Percentiles rank a stretch among this genome's conserved stretches.
These are phyloP conservation scores for Andrena chrysosceles DNA, from an alignment of 2,888 invertebrate species.

Conservation along the genomic window DNA sequence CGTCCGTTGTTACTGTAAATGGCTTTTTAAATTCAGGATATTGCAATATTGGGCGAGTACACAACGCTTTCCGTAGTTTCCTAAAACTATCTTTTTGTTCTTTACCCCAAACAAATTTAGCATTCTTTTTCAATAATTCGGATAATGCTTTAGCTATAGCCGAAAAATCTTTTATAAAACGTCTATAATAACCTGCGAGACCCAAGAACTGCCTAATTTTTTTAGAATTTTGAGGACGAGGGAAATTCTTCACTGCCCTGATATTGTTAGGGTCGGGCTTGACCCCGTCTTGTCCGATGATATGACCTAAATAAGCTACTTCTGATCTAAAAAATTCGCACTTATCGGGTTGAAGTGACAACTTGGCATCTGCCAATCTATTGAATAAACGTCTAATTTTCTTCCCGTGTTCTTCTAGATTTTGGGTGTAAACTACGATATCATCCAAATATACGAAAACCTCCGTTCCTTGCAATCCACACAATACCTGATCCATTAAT, in stretches of 20 bases:
- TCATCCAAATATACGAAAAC: background rate
- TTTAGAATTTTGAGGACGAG: too few relatives aligned
- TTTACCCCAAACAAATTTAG: slow-evolving; percentile 3
- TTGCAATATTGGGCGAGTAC: slow-evolving; percentile 8
- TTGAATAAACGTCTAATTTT: background rate
- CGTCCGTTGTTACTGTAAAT: slow-evolving; percentile 8
- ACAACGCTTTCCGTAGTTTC: background rate
- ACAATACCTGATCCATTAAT: background rate
- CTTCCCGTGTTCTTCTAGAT: background rate
- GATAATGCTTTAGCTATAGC: slow-evolving; percentile 4
- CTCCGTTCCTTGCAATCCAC: background rate
- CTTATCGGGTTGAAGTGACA: background rate
- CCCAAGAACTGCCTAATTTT: background rate
- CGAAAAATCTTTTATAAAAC: background rate
- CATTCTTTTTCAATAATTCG: slow-evolving; percentile 3
- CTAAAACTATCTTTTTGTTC: slow-evolving; percentile 7
- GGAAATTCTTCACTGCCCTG: too few relatives aligned
- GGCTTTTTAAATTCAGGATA: slow-evolving; percentile 12
- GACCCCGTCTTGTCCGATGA: background rate
- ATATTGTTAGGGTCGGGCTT: too few relatives aligned
- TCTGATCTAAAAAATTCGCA: background rate
- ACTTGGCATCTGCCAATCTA: background rate
- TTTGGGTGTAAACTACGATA: background rate
- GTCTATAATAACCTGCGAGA: background rate
- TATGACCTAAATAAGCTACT: background rate